Evolutionary conservation across 64 coral and sea anemone species (phyloP), one percentile per base, ranked within the genome.

Genomic region (Porites australiensis): DNA sequence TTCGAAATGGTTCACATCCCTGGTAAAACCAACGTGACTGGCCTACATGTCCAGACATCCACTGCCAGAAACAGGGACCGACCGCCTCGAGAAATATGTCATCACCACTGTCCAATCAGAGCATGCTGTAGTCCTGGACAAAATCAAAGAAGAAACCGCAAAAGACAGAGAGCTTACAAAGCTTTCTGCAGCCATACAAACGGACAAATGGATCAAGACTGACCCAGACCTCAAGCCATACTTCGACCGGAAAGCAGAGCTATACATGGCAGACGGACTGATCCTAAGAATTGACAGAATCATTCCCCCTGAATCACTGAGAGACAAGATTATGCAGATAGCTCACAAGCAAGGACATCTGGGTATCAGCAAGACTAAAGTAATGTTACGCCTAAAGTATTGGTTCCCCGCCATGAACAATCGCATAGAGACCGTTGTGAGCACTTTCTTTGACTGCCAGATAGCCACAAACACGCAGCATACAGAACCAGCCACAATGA

Each of bases 321-420:
- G 88, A 78, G 22, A 81, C 7, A 90, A 74, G 61, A 95, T 95
- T 72, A 77, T 90, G 52, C 55, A 54, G 6, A 68, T 88, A 18
- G 89, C 94, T 15, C 77, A 92, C 60, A 92, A 93, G 61, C 95
- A 79, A 89, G 86, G 95, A 83, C 90, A 96, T 71, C 65, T 96
- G 19, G 86, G 95, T 3, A 58, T 92, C 60, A 75, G n/a, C n/a
- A 89, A 92, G 49, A 96, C 89, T 23, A 92, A 93, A 84, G 90
- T 85, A 18, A 90, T 95, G 83, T 22, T 95, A 9, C 70, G 88
- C 27, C 60, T 44, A 21, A 95, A 95, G 70, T 95, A 93, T 43
- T 96, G 90, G 78, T 93, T 81, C 5, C 94, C 94, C 37, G 60
- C 37, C 23, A 95, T 91, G 83, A 88, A 95, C 83, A 6, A 44